phyloP scores from a whole-genome alignment of 2,888 invertebrate genomes.

The Drosophila birchii region DNA sequence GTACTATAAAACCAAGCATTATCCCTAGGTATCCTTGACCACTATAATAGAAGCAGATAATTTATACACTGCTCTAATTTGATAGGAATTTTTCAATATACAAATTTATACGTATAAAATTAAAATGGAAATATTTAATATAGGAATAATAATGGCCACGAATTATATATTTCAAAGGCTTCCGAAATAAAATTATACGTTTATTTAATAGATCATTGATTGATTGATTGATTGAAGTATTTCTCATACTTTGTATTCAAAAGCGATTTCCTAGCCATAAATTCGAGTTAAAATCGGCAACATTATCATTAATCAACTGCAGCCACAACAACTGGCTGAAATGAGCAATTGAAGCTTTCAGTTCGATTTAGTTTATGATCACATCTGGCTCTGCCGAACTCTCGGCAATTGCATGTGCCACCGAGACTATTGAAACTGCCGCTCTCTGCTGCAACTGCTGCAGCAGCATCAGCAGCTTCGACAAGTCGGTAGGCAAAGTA shows the following conservation, averaged over 20 bases:
- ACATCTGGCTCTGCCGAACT: conserved; percentile 26
- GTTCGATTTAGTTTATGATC: conserved; percentile 43
- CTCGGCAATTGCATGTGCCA: conserved; percentile 30
- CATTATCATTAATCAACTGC: conserved; percentile 43
- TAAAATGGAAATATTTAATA: not conserved
- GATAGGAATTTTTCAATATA: not conserved
- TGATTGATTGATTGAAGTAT: not conserved
- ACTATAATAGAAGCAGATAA: not conserved
- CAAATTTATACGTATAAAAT: too few species aligned
- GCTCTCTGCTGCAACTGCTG: conserved; percentile 9
- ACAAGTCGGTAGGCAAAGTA: conserved; percentile 32
- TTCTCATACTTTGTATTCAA: not conserved
- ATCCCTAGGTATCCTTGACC: not conserved
- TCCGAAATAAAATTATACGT: not conserved
- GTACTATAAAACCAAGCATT: not conserved
- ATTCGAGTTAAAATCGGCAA: conserved; percentile 9
- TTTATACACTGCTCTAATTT: not conserved
- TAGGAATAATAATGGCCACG: not conserved
- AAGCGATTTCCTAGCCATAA: conserved; percentile 16
- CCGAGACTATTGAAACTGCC: conserved; percentile 24
- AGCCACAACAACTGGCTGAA: conserved; percentile 31
- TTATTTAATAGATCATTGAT: not conserved
- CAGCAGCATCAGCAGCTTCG: not conserved
- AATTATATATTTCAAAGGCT: not conserved
- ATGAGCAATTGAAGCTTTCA: conserved; percentile 37